Conservation (phyloP, 2,113 vertebrate genomes). For the Neotragus moschatus region DNA sequence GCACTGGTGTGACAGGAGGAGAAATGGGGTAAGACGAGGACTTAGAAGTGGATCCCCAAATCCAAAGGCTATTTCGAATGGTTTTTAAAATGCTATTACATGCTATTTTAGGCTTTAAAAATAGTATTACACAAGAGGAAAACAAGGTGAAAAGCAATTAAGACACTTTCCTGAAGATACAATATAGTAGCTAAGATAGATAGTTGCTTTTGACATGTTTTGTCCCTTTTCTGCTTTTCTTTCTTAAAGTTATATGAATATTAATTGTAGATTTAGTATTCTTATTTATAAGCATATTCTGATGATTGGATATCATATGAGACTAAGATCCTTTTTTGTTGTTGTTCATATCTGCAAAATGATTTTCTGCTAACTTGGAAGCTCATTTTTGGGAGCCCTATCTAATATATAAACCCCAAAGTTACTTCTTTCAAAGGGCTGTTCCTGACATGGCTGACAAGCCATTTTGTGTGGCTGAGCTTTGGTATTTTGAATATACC, state of each 20-base stretch:
- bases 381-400: not conserved
- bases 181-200: not conserved
- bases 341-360: not conserved
- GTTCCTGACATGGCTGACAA: constrained; percentile 33
- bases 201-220: not conserved
- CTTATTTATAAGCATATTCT: not conserved
- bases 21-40: not conserved
- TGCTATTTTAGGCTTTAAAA: not conserved
- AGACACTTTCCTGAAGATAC: not conserved
- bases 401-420: constrained; percentile 10
- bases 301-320: not conserved
- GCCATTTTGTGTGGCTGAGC: not conserved
- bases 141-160: not conserved
- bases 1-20: not conserved
- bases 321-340: not conserved
- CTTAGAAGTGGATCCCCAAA: not conserved
- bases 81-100: not conserved
- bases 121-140: not conserved
- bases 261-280: not conserved
- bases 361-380: constrained; percentile 34
- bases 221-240: not conserved
- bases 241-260: not conserved
- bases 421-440: not conserved
- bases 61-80: not conserved
- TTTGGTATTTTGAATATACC: constrained; percentile 25